Evolutionary conservation across 1,140 invertebrate species (phyloP), one percentile per base, ranked within the genome.

Genomic region (Theocolax elegans): DNA sequence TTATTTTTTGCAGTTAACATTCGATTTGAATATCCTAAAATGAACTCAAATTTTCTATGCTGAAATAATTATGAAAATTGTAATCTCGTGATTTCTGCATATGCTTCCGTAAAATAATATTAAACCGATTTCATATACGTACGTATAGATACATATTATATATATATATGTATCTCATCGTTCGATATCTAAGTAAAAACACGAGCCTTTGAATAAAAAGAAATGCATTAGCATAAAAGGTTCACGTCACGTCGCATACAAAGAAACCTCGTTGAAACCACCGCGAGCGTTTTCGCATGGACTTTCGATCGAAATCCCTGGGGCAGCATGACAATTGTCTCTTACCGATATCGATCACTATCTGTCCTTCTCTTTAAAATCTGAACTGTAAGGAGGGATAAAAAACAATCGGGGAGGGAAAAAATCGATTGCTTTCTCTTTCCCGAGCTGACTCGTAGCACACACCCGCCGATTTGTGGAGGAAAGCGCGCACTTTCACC

Each of bases 181-280:
- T n/a, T n/a, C n/a, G n/a, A n/a, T n/a, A n/a, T n/a, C n/a, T n/a
- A n/a, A n/a, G n/a, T n/a, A n/a, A n/a, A n/a, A n/a, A n/a, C n/a
- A n/a, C n/a, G n/a, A n/a, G n/a, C n/a, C n/a, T n/a, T n/a, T n/a
- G n/a, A n/a, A n/a, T n/a, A n/a, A n/a, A n/a, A n/a, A n/a, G 17
- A 66, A 51, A 27, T 29, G 38, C 40, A 48, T 67, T 48, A 67
- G 21, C 46, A 53, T 60, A 54, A 66, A 56, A 66, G 51, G 10
- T 54, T 44, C 54, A 66, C 67, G 62, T 76, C 76, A 76, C 76
- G 38, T 74, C 17, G 17, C 44, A 48, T 40, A 4, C n/a, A 56
- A 56, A 35, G 74, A n/a, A n/a, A n/a, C n/a, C n/a, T n/a, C 75
- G 72, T 69, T 58, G 58, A 44, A 72, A 72, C 66, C 46, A 56